Base-by-base conservation (phyloP, 2,888 invertebrate genomes). In the Tridacna crocea region DNA sequence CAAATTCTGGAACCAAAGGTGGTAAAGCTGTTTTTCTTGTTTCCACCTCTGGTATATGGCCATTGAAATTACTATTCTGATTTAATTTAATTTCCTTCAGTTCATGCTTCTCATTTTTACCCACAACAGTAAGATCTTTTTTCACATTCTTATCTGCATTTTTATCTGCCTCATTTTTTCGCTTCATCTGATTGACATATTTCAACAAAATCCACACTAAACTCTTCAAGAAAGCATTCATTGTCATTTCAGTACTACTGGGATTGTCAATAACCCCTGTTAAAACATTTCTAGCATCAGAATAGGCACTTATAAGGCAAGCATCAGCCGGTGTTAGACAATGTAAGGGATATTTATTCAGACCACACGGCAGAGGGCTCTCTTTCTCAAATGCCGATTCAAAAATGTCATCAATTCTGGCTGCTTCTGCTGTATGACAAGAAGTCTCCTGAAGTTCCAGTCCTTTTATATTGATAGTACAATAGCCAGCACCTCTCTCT, bases 401-500 rank as follows among this genome's bases (percentile, higher is more conserved):
- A 87, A 95, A 94, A 60, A 94, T 92, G 70, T 94, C 94, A 83
- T 95, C 95, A 27, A 95, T 90, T 76, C 93, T 90, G 4, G 94
- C 94, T 8, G 95, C 95, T 87, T 95, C 95, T n/a, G 94, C 93
- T 4, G 94, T 93, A 87, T 95, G 95, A 83, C 95, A 95, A 15
- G 94, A 94, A 0, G 95, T 95, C 86, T 95, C 95, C 89, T 95
- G 95, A 46, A 95, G 91, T 82, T 95, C 95, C 26, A 95, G 90
- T 1, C 95, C 95, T 87, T 95, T 94, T 55, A 94, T 91, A 76
- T 90, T 93, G 77, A 94, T 85, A 0, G 90, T 92, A 75, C 91
- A 91, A 88, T 93, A 95, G 66, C 93, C 92, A 85, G 93, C 93
- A 0, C 95, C 95, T 17, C 92, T 83, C 85, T 95, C 95, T 27